Conservation (phyloP, 2,797 vertebrate genomes). For the Siniperca undulata region DNA sequence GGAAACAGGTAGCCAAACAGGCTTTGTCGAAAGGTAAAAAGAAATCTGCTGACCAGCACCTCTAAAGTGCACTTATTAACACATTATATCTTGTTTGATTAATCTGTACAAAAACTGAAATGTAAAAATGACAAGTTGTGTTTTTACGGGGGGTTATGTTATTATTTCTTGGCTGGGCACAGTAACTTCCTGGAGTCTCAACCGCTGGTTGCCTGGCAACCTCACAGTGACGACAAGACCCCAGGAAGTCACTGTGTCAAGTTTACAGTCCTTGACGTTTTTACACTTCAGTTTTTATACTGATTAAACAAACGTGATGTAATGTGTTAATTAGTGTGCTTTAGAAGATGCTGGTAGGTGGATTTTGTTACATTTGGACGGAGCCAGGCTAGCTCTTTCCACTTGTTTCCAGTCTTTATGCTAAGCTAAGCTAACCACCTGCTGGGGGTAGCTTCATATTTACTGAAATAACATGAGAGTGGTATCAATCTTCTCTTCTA, state of each 20-base stretch:
- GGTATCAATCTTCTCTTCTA: background rate
- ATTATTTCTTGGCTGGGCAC: background rate
- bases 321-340: background rate
- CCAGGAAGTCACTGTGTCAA: background rate
- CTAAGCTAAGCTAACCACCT: background rate
- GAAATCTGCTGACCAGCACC: background rate
- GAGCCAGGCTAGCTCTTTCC: background rate
- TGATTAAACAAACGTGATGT: background rate
- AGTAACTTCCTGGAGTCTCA: background rate
- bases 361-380: background rate
- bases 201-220: background rate
- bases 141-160: background rate
- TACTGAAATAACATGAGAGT: background rate
- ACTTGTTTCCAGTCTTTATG: background rate
- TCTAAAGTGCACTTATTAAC: background rate
- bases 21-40: background rate
- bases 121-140: background rate
- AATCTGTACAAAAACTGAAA: background rate
- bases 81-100: too few species aligned
- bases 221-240: background rate
- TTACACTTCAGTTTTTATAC: background rate
- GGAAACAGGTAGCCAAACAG: background rate
- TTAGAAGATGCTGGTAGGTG: background rate
- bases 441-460: background rate
- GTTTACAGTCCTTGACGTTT: background rate